Evolutionary conservation across 2,888 invertebrate species (phyloP).

Genomic region (Noctua janthina): DNA sequence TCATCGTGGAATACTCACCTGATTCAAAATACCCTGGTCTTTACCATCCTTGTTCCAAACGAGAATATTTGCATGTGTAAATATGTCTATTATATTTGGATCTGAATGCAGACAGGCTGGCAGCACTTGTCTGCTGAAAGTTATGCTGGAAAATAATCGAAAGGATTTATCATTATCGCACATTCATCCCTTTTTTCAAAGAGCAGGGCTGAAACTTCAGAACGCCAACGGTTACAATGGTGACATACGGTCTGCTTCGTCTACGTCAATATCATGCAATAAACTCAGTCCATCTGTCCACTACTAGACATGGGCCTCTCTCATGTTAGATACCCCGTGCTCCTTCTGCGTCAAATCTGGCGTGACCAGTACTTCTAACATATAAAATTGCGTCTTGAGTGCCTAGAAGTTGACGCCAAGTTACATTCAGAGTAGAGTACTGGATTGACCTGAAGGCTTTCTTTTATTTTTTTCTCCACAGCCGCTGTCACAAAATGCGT

Average conservation of each 20-base stretch:
- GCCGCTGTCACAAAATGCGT: not conserved
- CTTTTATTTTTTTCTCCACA: not conserved
- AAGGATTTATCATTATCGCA: not conserved
- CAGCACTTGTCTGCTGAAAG: slow-evolving; percentile 23
- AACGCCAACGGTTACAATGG: not conserved
- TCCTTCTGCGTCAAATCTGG: not conserved
- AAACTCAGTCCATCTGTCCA: not conserved
- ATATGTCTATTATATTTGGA: slow-evolving; percentile 10
- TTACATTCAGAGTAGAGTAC: not conserved
- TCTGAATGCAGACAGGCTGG: slow-evolving; percentile 41
- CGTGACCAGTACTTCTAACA: not conserved
- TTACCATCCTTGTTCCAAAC: slow-evolving; percentile 6
- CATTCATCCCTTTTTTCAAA: not conserved
- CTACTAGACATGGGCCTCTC: not conserved
- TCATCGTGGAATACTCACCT: slow-evolving; percentile 4
- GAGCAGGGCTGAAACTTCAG: not conserved
- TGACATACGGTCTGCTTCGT: not conserved
- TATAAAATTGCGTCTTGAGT: not conserved
- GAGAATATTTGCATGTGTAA: slow-evolving; percentile 20
- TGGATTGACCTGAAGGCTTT: not conserved
- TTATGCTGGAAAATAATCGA: slow-evolving; percentile 17
- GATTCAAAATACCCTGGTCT: slow-evolving; percentile 6
- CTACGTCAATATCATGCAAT: not conserved
- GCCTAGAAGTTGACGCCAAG: not conserved
- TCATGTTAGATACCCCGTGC: not conserved